Base-by-base conservation (phyloP, 2,888 invertebrate genomes). In the Taphrorychus bicolor region DNA sequence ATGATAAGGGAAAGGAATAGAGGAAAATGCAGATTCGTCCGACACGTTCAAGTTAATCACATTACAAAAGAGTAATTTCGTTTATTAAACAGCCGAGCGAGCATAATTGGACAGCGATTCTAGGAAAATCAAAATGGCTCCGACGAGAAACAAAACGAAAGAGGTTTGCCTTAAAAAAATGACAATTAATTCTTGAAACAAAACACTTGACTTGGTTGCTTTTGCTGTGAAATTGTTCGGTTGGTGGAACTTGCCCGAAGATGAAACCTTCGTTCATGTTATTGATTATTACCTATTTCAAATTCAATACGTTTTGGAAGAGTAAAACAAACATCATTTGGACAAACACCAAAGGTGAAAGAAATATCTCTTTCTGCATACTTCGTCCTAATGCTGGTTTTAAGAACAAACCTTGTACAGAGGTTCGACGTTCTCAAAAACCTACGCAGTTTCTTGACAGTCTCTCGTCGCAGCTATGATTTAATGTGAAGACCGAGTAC, bases 181-280 rank as follows among this genome's bases (percentile, higher is more conserved):
- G 78, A 80, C 79, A 80, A 81, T 81, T 81, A 81, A 81, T 81
- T 79, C 79, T 76, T 76, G 77, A 80, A 80, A 80, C 79, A 79
- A 80, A 80, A 78, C 79, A 77, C 77, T 76, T 75, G 73, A 75
- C 77, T 77, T 73, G 76, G 72, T 75, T 73, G 65, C 72, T 71
- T 70, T 63, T 70, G 70, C 32, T 65, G 56, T 24, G 18, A 51
- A 60, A 66, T 56, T 70, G 54, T 68, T 49, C 65, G 73, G 75
- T 73, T 75, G 67, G 56, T 21, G 40, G 68, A 63, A 73, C 72
- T 78, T 76, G 73, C 74, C 73, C 74, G 72, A 7, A 32, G 32
- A n/a, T n/a, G n/a, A n/a, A n/a, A n/a, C n/a, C n/a, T n/a, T n/a
- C n/a, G n/a, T n/a, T n/a, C n/a, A n/a, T n/a, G n/a, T n/a, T n/a